Conservation (phyloP, 2,113 vertebrate species). For the Syrrhaptes paradoxus region DNA sequence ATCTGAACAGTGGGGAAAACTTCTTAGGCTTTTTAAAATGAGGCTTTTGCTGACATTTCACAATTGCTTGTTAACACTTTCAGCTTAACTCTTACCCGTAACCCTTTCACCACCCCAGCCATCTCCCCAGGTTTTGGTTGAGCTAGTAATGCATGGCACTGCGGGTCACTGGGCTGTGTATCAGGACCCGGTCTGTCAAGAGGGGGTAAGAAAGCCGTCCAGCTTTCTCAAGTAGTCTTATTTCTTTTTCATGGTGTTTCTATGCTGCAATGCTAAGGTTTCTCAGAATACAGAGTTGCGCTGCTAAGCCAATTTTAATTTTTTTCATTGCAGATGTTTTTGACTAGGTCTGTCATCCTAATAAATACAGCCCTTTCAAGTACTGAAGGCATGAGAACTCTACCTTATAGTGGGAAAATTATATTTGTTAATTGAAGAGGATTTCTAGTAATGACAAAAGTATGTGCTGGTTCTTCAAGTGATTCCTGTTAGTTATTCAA, state of each 20-base stretch:
- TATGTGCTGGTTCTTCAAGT: neutral
- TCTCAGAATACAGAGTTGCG: neutral
- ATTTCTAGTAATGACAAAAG: conserved; percentile 14
- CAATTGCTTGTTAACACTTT: neutral
- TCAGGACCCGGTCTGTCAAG: neutral
- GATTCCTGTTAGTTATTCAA: conserved; percentile 8
- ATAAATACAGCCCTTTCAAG: neutral
- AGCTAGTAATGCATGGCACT: neutral
- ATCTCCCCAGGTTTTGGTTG: neutral
- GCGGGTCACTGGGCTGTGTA: neutral
- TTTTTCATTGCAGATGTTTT: neutral
- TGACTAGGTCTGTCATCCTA: neutral
- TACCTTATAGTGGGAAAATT: neutral
- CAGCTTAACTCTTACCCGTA: neutral
- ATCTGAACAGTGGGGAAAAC: neutral
- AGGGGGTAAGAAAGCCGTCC: neutral
- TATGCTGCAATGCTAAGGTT: neutral
- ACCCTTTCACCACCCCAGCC: neutral
- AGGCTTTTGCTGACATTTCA: neutral
- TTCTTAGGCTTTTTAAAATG: neutral
- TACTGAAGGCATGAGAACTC: neutral
- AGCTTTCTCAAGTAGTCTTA: neutral
- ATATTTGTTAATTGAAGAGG: neutral
- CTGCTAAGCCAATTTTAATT: neutral
- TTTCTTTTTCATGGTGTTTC: neutral